Evolutionary conservation across 2,113 vertebrate species (phyloP).

Genomic region (Mesocricetus auratus): DNA sequence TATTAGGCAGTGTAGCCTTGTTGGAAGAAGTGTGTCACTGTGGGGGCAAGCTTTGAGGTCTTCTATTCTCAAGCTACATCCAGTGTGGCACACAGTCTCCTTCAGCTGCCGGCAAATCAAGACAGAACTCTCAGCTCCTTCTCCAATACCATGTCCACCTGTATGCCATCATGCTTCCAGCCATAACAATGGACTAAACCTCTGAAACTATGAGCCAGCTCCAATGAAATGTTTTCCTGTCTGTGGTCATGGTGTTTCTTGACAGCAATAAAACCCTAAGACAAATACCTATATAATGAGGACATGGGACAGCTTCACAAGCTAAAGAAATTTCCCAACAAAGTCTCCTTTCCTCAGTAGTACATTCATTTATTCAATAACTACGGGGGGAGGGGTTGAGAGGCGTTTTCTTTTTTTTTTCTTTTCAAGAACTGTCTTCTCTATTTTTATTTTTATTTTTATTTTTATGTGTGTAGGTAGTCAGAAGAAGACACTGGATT

Average conservation of each 20-base stretch:
- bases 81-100: not conserved
- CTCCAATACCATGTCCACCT: not conserved
- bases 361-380: conserved; percentile 9
- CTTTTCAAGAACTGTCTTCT: not conserved
- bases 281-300: not conserved
- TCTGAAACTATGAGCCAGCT: not conserved
- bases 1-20: not conserved
- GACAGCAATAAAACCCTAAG: not conserved
- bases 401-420: conserved; percentile 12
- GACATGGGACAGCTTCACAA: not conserved
- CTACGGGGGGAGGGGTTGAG: not conserved
- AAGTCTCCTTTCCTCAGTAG: conserved; percentile 20
- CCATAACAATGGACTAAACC: not conserved
- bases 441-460: no score
- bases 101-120: not conserved
- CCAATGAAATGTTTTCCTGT: not conserved
- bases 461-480: no score
- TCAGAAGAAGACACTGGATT: no score
- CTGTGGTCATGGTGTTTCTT: not conserved
- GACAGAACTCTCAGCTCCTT: not conserved
- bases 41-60: not conserved
- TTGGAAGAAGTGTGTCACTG: not conserved
- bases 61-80: not conserved
- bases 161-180: not conserved
- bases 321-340: not conserved